Base-by-base conservation (phyloP, 2,113 vertebrate species). In the Cephalopholis sonnerati region DNA sequence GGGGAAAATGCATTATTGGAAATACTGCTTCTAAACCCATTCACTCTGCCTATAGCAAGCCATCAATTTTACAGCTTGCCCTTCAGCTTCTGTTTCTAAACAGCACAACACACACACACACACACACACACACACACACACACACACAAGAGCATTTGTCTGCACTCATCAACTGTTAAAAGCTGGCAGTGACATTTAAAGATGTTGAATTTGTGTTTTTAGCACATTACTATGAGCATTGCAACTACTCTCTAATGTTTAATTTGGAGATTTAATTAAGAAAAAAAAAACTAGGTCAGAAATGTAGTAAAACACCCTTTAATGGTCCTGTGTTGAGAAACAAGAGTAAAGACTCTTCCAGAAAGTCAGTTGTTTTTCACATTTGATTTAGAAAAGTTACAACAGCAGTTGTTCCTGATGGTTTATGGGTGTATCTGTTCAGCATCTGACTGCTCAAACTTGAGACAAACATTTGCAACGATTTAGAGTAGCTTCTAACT, bases 1-100 rank as follows among this genome's bases (percentile, higher is more conserved):
- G 51, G 71, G 79, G 71, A 80, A 86, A 83, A 90, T 41, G 46
- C 68, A 81, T 86, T 84, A 88, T 74, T 82, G 84, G 72, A 87
- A 81, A 75, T 74, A 50, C 53, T 71, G 58, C 73, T 72, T 67
- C 55, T 25, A 68, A 79, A 87, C 61, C 61, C 59, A 71, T 79
- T 65, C 57, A 78, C 41, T 74, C 29, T 83, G 69, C 75, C 61
- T 54, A 79, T 29, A 78, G 72, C 50, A 46, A 81, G 75, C 64
- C 74, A 89, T 80, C 83, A 75, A 81, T 88, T 82, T 57, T 73
- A 65, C 25, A 57, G 36, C 74, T 27, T 62, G 81, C 67, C 79
- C 59, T 79, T 86, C 83, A 81, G 61, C 69, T 76, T 79, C 1
- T 53, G 68, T 67, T 61, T 58, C 29, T 68, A 27, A 68, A 78